Percentiles rank a stretch among this genome's conserved stretches.
These are phyloP conservation scores for Myrmecobius fasciatus DNA, from an alignment of 2,113 vertebrate genomes.

Conservation along the genomic window DNA sequence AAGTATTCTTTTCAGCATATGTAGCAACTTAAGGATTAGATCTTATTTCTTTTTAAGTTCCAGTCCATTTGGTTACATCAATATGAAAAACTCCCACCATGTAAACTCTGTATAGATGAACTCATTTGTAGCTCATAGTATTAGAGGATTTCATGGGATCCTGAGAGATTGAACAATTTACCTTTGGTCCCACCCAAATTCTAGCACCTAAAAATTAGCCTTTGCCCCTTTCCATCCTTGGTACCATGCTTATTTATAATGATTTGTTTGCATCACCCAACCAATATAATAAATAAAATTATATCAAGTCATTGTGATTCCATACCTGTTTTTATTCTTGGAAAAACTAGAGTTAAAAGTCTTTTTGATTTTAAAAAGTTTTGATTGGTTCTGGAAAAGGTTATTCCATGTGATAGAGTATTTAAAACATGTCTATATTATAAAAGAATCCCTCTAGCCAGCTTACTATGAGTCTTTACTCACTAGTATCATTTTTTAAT, in stretches of 20 bases:
- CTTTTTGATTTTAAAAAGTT: conserved; percentile 22
- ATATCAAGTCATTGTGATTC: conserved; percentile 21
- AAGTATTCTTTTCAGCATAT: not conserved
- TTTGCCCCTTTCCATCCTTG: conserved; percentile 36
- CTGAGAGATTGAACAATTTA: not conserved
- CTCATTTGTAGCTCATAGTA: not conserved
- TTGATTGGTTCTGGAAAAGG: conserved; percentile 12
- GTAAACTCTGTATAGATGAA: not conserved
- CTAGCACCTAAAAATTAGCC: not conserved
- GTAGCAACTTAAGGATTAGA: not conserved
- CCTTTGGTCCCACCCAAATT: not conserved
- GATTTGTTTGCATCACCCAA: conserved; percentile 38
- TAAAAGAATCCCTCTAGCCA: conserved; percentile 32
- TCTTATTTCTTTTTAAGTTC: not conserved
- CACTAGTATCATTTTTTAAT: conserved; percentile 46
- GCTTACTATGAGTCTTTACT: not conserved
- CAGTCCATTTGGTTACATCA: not conserved
- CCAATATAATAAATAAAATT: conserved; percentile 37
- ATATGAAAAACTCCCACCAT: not conserved
- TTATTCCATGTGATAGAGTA: conserved; percentile 21
- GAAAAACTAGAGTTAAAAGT: not conserved
- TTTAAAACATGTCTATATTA: conserved; percentile 47
- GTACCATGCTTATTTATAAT: conserved; percentile 23
- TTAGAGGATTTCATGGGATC: not conserved
- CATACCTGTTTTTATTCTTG: conserved; percentile 14